These are phyloP conservation scores for Corythornis leucogaster DNA, from an alignment of 2,797 vertebrate species.

Conservation along the genomic window DNA sequence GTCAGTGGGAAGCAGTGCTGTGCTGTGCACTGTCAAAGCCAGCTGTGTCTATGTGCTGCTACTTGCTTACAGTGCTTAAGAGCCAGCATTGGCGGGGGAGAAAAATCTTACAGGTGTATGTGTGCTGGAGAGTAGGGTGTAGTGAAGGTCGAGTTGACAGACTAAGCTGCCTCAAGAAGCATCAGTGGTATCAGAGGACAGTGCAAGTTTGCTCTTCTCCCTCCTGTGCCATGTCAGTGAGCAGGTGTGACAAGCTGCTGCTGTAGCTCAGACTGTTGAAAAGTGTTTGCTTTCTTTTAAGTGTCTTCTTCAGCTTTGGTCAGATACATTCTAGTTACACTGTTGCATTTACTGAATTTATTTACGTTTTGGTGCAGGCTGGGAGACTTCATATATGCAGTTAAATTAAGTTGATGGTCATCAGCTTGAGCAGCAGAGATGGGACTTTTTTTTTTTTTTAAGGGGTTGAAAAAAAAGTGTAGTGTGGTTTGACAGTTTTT, in stretches of 20 bases:
- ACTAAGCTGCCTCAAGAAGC: background rate
- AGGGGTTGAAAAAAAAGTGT: background rate
- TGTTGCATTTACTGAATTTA: background rate
- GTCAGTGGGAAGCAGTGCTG: background rate
- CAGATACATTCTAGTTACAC: background rate
- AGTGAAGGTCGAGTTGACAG: background rate
- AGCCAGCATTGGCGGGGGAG: rapidly evolving
- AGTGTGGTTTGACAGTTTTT: background rate
- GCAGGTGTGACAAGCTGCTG: background rate
- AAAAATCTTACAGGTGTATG: background rate
- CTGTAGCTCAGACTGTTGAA: background rate
- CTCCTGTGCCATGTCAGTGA: background rate
- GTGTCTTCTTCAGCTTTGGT: background rate
- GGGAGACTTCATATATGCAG: background rate
- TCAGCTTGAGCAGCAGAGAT: background rate
- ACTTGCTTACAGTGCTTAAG: background rate
- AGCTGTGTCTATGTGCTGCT: background rate
- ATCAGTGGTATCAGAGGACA: background rate
- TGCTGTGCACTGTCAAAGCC: background rate
- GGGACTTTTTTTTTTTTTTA: background rate
- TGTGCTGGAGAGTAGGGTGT: background rate
- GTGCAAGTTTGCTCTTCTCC: background rate
- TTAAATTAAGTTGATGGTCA: background rate
- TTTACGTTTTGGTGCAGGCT: background rate
- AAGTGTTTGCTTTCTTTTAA: background rate